Evolutionary conservation across 2,888 invertebrate species (phyloP), one percentile per base, ranked within the genome.

Genomic region (Myathropa florea): DNA sequence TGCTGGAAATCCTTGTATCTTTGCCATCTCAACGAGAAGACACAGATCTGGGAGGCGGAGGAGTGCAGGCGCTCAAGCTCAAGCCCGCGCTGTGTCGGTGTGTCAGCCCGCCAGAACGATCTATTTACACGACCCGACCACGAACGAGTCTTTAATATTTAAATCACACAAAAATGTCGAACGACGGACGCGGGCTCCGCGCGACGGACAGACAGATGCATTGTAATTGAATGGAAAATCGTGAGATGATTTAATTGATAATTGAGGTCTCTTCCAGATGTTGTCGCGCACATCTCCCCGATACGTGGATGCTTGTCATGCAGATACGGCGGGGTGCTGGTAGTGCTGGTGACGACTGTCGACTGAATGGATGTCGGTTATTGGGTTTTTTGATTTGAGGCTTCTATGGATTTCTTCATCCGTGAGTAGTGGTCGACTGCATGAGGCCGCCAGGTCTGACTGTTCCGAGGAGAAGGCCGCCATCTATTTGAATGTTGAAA

Each of bases 161-260:
- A 86, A 86, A 86, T 86, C 78, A 83, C 73, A 83, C 82, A 83
- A 70, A 64, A 83, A 78, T 64, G 73, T 65, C 67, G 61, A 57
- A 4, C 24, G 76, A 4, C 23, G 3, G 9, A 30, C 33, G 53
- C 71, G 67, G 63, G 72, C 2, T 67, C 28, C 63, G 59, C 77
- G 81, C 46, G 82, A 82, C 68, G 68, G 72, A 81, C 80, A 71
- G 75, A 72, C 61, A 73, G 75, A 76, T 84, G 78, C 73, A 86
- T 86, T 86, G 86, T 82, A 78, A 86, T 86, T 78, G 83, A 83
- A 83, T 79, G 86, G 78, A 83, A 78, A 83, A 77, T 85, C 86
- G 86, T 86, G 86, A 86, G 82, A 83, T 86, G 83, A 79, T 86
- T 86, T 79, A 83, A 86, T 86, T 86, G 83, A 86, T 83, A 86